Evolutionary conservation across 2,797 vertebrate genomes (phyloP), one percentile per base, ranked within the genome.

Genomic region (Adelosebastes latens): DNA sequence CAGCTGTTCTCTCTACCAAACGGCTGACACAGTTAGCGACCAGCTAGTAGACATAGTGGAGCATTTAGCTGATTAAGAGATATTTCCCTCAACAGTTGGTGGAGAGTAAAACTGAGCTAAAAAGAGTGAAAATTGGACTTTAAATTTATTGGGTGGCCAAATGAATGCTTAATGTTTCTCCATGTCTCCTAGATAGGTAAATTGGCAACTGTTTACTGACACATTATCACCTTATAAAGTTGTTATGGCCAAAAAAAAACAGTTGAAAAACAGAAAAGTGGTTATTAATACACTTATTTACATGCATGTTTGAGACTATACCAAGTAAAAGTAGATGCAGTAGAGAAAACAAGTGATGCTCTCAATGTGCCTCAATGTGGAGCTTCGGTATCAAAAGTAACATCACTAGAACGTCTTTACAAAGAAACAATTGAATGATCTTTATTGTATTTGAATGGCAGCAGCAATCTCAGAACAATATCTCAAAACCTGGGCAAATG

Each of bases 361-460:
- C 39, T n/a, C 7, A 65, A 31, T 25, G 5, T 29, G 12, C 4
- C 10, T 63, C 32, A 0, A 7, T 42, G 16, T 42, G 39, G 12
- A 53, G 46, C 11, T 68, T 60, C 11, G 8, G 10, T 20, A 39
- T 39, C 1, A 39, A 27, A 31, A 68, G 32, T 25, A 42, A 68
- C 12, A 68, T 58, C 34, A 69, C 34, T 29, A 11, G 24, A 39
- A 70, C 2, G 5, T 27, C 8, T 52, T 25, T 29, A 34, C 14
- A 65, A 61, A 67, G n/a, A 24, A 55, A 56, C 61, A 67, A 6
- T 22, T 49, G 2, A n/a, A 6, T 68, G 5, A 59, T 71, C 66
- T 71, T 79, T 63, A 65, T 61, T 73, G 63, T 76, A 12, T 32
- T 72, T 75, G 63, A n/a, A 73, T 75, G 75, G 39, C 64, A 67